Evolutionary conservation across 1,140 invertebrate species (phyloP), one percentile per base, ranked within the genome.

Genomic region (Lanistes nyassanus): DNA sequence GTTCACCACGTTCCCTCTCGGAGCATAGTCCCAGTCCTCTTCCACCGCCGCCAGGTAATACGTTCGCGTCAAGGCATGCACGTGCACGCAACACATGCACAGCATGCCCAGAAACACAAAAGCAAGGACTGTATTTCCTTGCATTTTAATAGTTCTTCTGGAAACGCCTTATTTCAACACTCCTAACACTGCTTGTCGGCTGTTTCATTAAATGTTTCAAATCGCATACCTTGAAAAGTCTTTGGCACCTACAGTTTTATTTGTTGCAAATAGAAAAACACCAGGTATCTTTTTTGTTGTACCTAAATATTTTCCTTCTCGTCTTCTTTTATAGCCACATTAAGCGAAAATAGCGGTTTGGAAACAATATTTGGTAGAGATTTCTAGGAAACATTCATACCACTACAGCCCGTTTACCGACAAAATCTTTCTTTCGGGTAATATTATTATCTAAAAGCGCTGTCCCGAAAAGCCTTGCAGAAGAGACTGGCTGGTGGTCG

Each of bases 41-140:
- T 85, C 84, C 64, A 83, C 83, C 11, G 83, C 83, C 13, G 82
- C 83, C 13, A 85, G 77, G 77, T 75, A 84, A 60, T 78, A 83
- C 37, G 79, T 67, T 60, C 84, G 70, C 26, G 73, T 74, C 19
- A 37, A 62, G 16, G 78, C 76, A 34, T 31, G n/a, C n/a, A 51
- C 73, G n/a, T n/a, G 26, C 42, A 36, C 9, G 2, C 11, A 5
- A 36, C 36, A 55, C 23, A 34, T 6, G 23, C 36, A 36, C 42
- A 66, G 1, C 37, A 66, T 6, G 2, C 19, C n/a, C 62, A 74
- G 34, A 0, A 36, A 29, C 2, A 19, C 39, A 9, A 53, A n/a
- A 2, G 29, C 3, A 34, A 47, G 16, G 34, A 39, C 19, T 42
- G 36, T 74, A 4, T 9, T 74, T 29, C 37, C 47, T 16, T 37